These are phyloP conservation scores for Drosophila leonis DNA, from an alignment of 2,888 invertebrate species.

Conservation along the genomic window DNA sequence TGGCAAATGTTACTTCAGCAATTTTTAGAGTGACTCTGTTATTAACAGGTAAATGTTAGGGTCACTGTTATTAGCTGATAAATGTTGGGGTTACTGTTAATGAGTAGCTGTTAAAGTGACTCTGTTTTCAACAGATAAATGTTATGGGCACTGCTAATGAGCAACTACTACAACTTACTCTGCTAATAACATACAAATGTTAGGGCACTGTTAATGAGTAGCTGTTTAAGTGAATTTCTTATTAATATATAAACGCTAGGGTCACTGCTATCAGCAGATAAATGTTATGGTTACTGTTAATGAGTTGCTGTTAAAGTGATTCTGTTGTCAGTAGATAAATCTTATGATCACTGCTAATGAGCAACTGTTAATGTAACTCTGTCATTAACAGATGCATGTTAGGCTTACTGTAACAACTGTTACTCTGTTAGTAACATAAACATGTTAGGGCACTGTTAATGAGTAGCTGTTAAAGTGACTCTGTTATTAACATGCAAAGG, in stretches of 20 bases:
- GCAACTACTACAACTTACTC: too few relatives aligned
- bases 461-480: not conserved
- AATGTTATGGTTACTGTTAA: not conserved
- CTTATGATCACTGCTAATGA: not conserved
- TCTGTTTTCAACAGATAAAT: not conserved
- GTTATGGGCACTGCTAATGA: too few relatives aligned
- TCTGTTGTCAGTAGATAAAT: not conserved
- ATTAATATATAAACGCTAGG: too few relatives aligned
- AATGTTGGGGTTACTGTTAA: not conserved
- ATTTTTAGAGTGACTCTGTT: not conserved
- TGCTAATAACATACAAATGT: too few relatives aligned
- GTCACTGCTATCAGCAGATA: not conserved
- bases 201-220: too few relatives aligned
- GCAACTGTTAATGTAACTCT: too few relatives aligned
- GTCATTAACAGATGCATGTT: too few relatives aligned
- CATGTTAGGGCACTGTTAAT: too few relatives aligned
- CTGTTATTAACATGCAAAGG: too few relatives aligned
- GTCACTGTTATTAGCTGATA: not conserved
- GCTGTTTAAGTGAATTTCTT: too few relatives aligned
- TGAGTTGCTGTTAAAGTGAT: not conserved
- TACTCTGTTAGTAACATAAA: too few relatives aligned
- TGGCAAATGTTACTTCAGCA: not conserved
- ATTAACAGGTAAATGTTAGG: not conserved
- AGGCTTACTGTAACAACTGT: too few relatives aligned
- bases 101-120: not conserved